Evolutionary conservation across 2,797 vertebrate species (phyloP).

Genomic region (Phataginus tricuspis): DNA sequence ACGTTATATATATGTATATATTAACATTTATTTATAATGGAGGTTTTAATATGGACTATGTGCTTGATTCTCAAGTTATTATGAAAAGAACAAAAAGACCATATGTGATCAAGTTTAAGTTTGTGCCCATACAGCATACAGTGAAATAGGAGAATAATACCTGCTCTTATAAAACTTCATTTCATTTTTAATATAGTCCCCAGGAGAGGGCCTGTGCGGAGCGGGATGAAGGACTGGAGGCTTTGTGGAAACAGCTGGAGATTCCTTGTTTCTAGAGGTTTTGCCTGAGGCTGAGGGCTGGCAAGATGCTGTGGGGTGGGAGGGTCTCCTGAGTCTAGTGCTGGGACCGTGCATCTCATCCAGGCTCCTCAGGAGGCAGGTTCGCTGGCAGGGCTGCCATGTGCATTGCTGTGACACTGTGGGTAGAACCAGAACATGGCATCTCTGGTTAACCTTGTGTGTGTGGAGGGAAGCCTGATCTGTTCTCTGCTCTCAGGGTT

Average conservation of each 20-base stretch:
- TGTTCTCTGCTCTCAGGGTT: neutral
- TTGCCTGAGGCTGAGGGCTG: neutral
- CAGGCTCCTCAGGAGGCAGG: neutral
- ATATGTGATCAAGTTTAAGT: neutral
- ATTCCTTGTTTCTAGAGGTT: slow-evolving; percentile 35
- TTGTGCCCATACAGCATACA: neutral
- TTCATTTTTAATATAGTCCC: slow-evolving; percentile 52
- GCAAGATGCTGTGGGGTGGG: neutral
- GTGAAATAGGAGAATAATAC: slow-evolving; percentile 22
- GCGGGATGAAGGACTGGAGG: neutral
- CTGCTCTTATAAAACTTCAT: slow-evolving; percentile 35
- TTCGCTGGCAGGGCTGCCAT: neutral
- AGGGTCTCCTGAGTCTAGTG: neutral
- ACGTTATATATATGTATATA: neutral
- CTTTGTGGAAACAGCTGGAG: slow-evolving; percentile 58
- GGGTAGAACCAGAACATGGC: neutral
- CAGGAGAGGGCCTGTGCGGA: slow-evolving; percentile 4
- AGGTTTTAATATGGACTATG: neutral
- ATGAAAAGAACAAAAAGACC: slow-evolving; percentile 35
- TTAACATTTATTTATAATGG: neutral
- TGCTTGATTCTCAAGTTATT: slow-evolving; percentile 43
- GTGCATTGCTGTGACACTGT: neutral
- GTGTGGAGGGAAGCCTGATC: neutral
- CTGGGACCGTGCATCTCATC: neutral
- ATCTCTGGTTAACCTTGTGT: neutral